Evolutionary conservation across 2,888 invertebrate species (phyloP), one percentile per base, ranked within the genome.

Genomic region (Drosophila eohydei): DNA sequence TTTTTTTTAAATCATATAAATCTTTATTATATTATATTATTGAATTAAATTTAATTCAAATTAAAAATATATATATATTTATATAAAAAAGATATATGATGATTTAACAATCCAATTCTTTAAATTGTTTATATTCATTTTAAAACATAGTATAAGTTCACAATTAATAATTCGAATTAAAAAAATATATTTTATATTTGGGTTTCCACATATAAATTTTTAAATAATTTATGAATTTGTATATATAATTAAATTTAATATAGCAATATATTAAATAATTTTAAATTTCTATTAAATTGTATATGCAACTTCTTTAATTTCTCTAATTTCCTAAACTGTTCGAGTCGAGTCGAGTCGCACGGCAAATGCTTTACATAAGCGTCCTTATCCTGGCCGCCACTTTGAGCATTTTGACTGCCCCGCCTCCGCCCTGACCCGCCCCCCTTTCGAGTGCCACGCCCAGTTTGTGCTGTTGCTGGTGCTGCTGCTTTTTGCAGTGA

Each of bases 321-420:
- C 12, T 12, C 61, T 40, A 58, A 71, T 73, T 82, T 71, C 68
- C 85, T 80, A 85, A 88, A 80, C 80, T 60, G 72, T 72, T 68
- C 28, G 56, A 51, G 44, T 59, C 43, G 69, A 83, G 81, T 78
- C 81, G 21, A 21, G 21, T 21, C 21, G 21, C 21, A 21, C 80
- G 56, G 79, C 74, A 79, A 86, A 81, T 67, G 83, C 78, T 88
- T 86, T 86, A 88, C 83, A 88, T 84, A 84, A 84, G 83, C 72
- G 64, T 69, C 60, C 83, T 88, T 86, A 85, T 78, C 83, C 75
- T 68, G 66, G 34, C 41, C 63, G 43, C 48, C 66, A 57, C 50
- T 75, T 81, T 71, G 38, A 55, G 50, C 58, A 32, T 65, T 62
- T 44, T 46, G 21, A 40, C 54, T 51, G 54, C 48, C 43, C n/a